Base-by-base conservation (phyloP, 2,797 vertebrate species). In the Cynodonichthys magdalenae region DNA sequence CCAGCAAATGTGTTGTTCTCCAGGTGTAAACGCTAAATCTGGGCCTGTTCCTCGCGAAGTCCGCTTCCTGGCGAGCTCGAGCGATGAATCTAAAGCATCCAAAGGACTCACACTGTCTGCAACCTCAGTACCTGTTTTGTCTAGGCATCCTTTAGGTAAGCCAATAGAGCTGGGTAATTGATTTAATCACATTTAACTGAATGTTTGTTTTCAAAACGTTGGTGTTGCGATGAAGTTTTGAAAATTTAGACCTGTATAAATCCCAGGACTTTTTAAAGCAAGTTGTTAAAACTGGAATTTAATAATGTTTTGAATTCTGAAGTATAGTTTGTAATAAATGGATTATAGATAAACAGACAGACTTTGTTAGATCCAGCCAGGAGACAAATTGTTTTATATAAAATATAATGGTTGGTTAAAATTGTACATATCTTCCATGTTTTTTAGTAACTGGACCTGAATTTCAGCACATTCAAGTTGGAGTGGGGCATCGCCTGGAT, bases 401-500 rank as follows among this genome's bases (percentile, higher is more conserved):
- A 39, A 39, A 39, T 39, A 39, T 39, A 39, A 39, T 39, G 36
- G 3, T 39, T 34, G 31, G 36, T 39, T 41, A 17, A 24, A 50
- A 15, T 28, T 6, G 41, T 24, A 39, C 15, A 1, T 18, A 1
- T 19, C 53, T 42, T 64, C 12, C 27, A 31, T 1, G 9, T 71
- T 5, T 80, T 86, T 66, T 66, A 99, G 97, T 98, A 5, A 87
- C 82, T 58, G 97, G 97, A 68, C 95, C 95, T 0, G 84, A 84
- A 55, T 95, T 94, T 83, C 87, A 83, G 69, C 77, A 63, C 19
- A 75, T 97, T 48, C 90, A 71, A 64, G 82, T 99, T 1, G 97
- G 95, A 51, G 93, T 93, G 0, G 97, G 97, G 19, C 95, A 96
- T 85, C 94, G 85, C 15, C 90, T 99, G 86, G 96, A 99, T 72